Base-by-base conservation (phyloP, 2,797 vertebrate species). In the Cottoperca gobio region DNA sequence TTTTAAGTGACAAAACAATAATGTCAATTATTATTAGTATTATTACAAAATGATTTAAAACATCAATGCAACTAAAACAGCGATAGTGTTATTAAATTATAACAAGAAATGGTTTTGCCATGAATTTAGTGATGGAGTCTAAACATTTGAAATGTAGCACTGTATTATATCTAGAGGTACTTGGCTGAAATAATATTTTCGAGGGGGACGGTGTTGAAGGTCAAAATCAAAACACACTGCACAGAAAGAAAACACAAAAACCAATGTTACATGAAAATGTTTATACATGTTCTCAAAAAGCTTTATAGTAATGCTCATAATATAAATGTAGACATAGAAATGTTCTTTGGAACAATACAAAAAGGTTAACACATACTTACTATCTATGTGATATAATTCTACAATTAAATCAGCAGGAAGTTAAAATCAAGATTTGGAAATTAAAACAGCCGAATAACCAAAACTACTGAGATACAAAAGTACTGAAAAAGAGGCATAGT, bases 221-320 rank as follows among this genome's bases (percentile, higher is more conserved):
- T 40, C 21, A 0, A 45, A 23, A 13, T 23, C 5, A 28, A 50
- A 77, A 50, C 11, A 14, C 0, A 26, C 12, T 40, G 13, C 0
- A 39, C 17, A 16, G 1, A 54, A n/a, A 52, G 28, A 42, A 1
- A 58, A 0, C 12, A 40, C 21, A 0, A 23, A 58, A 3, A 64
- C 39, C 33, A 39, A 40, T 2, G 17, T 73, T 12, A 46, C 24
- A 66, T 63, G 3, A 57, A 78, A 52, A 80, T 75, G 19, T 87
- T 83, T 74, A 79, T 78, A 70, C 16, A 53, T 59, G 19, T 14
- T 71, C 1, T 50, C 19, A 70, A 75, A 58, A n/a, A 50, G 21
- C 5, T 24, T 24, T 16, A 53, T n/a, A n/a, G n/a, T n/a, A n/a
- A n/a, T n/a, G n/a, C n/a, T 35, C 43, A 58, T 43, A 70, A 66